Evolutionary conservation across 2,888 invertebrate genomes (phyloP), one percentile per base, ranked within the genome.

Genomic region (Gisinianus flammeolus): DNA sequence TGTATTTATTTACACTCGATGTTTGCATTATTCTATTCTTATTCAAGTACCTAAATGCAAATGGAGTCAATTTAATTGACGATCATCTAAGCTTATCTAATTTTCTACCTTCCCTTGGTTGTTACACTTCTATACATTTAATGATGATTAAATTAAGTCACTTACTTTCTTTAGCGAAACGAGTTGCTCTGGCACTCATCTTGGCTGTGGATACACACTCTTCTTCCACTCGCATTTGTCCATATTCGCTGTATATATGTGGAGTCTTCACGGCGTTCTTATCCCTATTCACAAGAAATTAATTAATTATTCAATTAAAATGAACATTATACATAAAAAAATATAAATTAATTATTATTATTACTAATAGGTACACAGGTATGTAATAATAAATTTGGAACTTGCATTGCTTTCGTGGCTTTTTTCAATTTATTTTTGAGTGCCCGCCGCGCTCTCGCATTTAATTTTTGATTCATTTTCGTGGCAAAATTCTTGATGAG

Each of bases 161-260:
- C 81, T 77, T 82, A 84, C 85, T 86, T 86, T 83, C 84, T 82
- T 89, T 90, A 85, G 90, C 91, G 89, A 97, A 97, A 85, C 97
- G 90, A 79, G 95, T 96, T 71, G 97, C 97, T 85, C 97, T 91
- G 86, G 95, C 95, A 86, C 93, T 93, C 84, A 96, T 89, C 85
- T 93, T 91, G 86, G 93, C 94, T 83, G 91, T 91, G 88, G 85
- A 85, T 8, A 80, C 81, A 66, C 84, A 79, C 67, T 85, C 85
- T 67, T 83, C 84, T 24, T 83, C 84, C 10, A 83, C 78, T 24
- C 79, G 79, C 82, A 85, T 84, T 31, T 81, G 26, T 5, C 85
- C 85, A 62, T 77, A 79, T 78, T 84, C 82, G 58, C 80, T 83
- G 74, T 85, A 85, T 73, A 85, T 79, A 73, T 83, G 83, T 0